Evolutionary conservation across 2,888 invertebrate species (phyloP), one percentile per base, ranked within the genome.

Genomic region (Alitta virens): DNA sequence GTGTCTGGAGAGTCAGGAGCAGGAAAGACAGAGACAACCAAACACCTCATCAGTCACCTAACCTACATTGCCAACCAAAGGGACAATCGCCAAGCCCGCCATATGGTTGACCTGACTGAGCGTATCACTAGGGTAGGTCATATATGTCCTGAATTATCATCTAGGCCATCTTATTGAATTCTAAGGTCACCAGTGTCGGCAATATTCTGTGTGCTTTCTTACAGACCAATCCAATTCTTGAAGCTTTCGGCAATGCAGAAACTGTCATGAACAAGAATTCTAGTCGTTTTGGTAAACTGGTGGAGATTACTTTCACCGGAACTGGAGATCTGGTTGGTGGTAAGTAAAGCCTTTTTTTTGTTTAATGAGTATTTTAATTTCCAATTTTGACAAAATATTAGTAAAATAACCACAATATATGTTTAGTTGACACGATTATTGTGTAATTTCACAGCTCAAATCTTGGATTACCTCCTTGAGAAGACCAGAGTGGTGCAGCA

Each of bases 21-120:
- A 0, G 80, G 80, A 1, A 80, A 80, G 61, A 80, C 80, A 2
- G 79, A 80, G 56, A 74, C 71, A 51, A 73, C 78, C 16, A 77
- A 77, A 59, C 71, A 74, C 26, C 72, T 78, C 67, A 74, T 78
- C 46, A 67, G 73, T n/a, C 78, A 78, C 62, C 65, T 78, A 23
- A 74, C 77, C 66, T 66, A 71, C 59, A 65, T 72, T 60, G 72
- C 73, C 53, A 73, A 72, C 1, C 74, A 33, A 33, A 33, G 33
- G 12, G 12, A 33, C 33, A 33, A 5, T 12, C 5, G 12, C 33
- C 33, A 33, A 33, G 12, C 7, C 5, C 5, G 71, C 42, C 66
- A 74, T 42, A 70, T 71, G 46, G 62, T 66, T 5, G 66, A 69
- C 33, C 65, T 78, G 14, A 70, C 77, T 26, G 75, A 78, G 54